A percentile compares a stretch with the other conserved stretches of the same genome.
Evolutionary conservation across 2,113 vertebrate genomes (phyloP).

Genomic region (Platysternon megacephalum): DNA sequence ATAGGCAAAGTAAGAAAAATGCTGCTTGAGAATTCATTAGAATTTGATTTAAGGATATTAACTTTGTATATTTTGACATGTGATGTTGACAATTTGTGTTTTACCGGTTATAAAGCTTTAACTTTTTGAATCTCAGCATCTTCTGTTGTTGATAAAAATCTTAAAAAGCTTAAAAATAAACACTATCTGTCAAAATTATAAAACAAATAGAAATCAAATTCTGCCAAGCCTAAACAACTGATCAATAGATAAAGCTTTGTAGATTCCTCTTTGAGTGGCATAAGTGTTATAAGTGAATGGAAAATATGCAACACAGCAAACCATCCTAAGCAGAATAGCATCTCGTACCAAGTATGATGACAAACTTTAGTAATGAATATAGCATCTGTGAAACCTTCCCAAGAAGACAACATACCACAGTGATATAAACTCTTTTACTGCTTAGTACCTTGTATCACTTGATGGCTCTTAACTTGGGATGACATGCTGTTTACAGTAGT

Average conservation of each 20-base stretch:
- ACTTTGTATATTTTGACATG: background rate
- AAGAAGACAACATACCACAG: background rate
- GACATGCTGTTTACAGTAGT: background rate
- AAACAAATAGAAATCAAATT: background rate
- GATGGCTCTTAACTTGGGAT: constrained; percentile 19
- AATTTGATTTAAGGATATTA: too few species aligned
- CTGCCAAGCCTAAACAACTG: background rate
- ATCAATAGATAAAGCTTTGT: background rate
- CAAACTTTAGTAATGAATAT: background rate
- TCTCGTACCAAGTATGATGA: background rate
- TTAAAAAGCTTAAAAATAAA: background rate
- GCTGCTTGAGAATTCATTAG: too few species aligned
- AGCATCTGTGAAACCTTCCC: background rate
- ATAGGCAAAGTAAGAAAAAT: too few species aligned
- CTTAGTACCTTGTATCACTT: background rate
- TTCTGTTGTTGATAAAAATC: background rate
- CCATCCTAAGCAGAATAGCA: background rate
- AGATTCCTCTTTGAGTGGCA: background rate
- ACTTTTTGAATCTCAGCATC: background rate
- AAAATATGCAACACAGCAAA: background rate
- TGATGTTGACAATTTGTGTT: background rate
- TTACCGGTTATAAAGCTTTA: background rate
- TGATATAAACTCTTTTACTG: background rate
- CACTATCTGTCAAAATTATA: background rate
- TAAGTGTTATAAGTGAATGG: background rate